Percentiles rank a stretch among this genome's conserved stretches.
Evolutionary conservation across 2,888 invertebrate species (phyloP).

Genomic region (Mimumesa dahlbomi): DNA sequence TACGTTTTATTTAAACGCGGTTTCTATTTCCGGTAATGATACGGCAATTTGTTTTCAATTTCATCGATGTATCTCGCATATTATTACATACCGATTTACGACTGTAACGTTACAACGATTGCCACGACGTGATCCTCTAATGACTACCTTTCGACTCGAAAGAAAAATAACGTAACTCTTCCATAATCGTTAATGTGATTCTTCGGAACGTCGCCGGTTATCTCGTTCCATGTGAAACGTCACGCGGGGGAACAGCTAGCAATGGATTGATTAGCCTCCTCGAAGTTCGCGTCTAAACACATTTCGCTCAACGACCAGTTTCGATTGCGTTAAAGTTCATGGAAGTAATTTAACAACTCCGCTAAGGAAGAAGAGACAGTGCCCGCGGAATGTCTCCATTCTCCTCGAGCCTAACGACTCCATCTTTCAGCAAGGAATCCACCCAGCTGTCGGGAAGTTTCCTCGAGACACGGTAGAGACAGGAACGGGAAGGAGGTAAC

Average conservation of each 20-base stretch:
- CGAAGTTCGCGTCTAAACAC: constrained; percentile 27
- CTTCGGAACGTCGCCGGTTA: neutral
- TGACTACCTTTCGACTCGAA: too few relatives aligned
- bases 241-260: too few relatives aligned
- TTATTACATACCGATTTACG: too few relatives aligned
- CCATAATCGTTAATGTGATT: too few relatives aligned
- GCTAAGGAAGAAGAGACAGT: neutral
- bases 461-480: constrained; percentile 19
- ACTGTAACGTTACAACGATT: too few relatives aligned
- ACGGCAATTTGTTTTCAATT: too few relatives aligned
- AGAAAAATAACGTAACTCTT: too few relatives aligned
- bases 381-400: constrained; percentile 26
- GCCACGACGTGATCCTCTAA: too few relatives aligned
- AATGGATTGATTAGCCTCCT: constrained; percentile 42
- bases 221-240: neutral
- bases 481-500: constrained; percentile 30
- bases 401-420: constrained; percentile 46
- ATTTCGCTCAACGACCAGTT: constrained; percentile 35
- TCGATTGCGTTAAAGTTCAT: constrained; percentile 37
- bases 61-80: too few relatives aligned
- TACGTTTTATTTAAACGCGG: too few relatives aligned
- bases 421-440: constrained; percentile 57
- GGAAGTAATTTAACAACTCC: constrained; percentile 21
- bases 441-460: constrained; percentile 58
- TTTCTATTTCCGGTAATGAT: too few relatives aligned